Evolutionary conservation across 1,140 invertebrate species (phyloP), one percentile per base, ranked within the genome.

Genomic region (Platyscapa corneri): DNA sequence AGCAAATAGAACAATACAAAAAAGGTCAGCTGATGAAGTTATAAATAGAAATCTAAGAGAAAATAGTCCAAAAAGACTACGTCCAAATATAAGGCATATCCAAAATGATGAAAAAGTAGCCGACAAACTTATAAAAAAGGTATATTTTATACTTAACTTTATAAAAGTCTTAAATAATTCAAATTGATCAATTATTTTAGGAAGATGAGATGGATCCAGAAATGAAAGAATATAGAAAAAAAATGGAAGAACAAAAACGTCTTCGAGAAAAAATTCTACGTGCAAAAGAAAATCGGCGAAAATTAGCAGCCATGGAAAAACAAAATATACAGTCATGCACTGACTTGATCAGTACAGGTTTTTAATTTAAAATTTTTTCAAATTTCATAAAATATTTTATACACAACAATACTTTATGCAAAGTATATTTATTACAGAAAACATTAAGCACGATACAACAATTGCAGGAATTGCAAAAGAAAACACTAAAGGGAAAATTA

Each of bases 231-330:
- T 95, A 95, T 88, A 92, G 94, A n/a, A 92, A 94, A 83, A 95
- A 95, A 89, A 95, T 96, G 87, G 95, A 95, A 88, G 95, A 96
- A 88, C 95, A 96, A 87, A 95, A 95, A 88, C 93, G 93, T 14
- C 85, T 95, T 74, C 92, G 95, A 20, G 95, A 95, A 87, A 94
- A 94, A 88, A 91, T 95, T 6, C 87, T 95, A 67, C 92, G 94
- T 7, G 94, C 94, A 89, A 96, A 96, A 88, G 95, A 96, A 90
- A 94, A 95, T 88, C 93, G 95, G 83, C 91, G 95, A 81, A 94
- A 95, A 88, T 92, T 94, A 86, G 95, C 95, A 10, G 94, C 94
- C 1, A 89, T 94, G 89, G 92, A 94, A 83, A 94, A 93, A 83
- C 89, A 92, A 83, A 89, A 88, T 65, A 89, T 90, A 27, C 89